A percentile compares a stretch with the other conserved stretches of the same genome.
Evolutionary conservation across 2,888 invertebrate genomes (phyloP).

Genomic region (Phania funesta): DNA sequence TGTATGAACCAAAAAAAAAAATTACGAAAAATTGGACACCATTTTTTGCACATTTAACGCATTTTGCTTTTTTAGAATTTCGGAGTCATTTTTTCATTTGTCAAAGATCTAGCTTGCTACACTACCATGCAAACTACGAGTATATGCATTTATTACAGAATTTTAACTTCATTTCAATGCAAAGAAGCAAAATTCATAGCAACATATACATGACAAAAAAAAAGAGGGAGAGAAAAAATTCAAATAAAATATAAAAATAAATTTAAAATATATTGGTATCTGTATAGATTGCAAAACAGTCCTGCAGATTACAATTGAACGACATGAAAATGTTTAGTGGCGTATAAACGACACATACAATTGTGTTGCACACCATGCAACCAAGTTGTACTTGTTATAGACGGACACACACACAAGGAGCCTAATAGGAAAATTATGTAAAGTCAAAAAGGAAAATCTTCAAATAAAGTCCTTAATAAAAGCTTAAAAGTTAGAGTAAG

Average conservation of each 20-base stretch:
- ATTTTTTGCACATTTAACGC: constrained; percentile 56
- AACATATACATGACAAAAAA: constrained; percentile 17
- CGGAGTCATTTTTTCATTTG: neutral
- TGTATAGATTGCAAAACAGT: constrained; percentile 69
- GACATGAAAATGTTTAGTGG: constrained; percentile 78
- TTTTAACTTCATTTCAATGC: constrained; percentile 36
- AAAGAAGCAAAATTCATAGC: constrained; percentile 49
- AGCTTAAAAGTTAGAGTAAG: too few relatives aligned
- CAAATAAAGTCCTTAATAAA: too few relatives aligned
- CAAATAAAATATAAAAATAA: neutral
- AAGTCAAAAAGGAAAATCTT: too few relatives aligned
- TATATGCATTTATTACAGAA: neutral
- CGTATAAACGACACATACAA: constrained; percentile 65
- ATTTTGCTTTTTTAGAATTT: constrained; percentile 34
- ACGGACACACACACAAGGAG: neutral
- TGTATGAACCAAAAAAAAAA: constrained; percentile 8
- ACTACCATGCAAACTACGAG: constrained; percentile 8
- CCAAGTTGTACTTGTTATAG: neutral
- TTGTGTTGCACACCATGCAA: constrained; percentile 24
- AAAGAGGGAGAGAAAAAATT: neutral
- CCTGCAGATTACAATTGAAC: constrained; percentile 77
- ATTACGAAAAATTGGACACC: constrained; percentile 41
- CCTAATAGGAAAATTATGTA: neutral
- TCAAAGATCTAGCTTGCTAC: constrained; percentile 9
- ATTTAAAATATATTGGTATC: constrained; percentile 42